Conservation (phyloP, 2,113 vertebrate genomes). For the Phodopus roborovskii region DNA sequence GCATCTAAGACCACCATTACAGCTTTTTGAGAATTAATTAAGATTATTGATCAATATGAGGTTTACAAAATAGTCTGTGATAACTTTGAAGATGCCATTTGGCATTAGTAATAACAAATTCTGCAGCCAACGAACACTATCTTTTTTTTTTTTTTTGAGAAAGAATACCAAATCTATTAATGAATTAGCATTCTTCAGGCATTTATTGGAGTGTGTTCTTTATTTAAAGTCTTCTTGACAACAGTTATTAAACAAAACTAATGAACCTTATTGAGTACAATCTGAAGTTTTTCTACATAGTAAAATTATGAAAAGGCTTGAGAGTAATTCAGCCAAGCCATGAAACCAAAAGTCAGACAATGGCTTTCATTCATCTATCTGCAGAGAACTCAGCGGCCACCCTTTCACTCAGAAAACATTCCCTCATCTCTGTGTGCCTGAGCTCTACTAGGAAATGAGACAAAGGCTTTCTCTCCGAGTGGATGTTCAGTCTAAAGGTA, state of each 20-base stretch:
- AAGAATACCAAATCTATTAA: not conserved
- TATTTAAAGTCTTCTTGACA: conserved; percentile 33
- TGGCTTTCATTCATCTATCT: not conserved
- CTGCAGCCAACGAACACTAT: not conserved
- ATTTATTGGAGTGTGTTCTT: not conserved
- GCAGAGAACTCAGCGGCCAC: not conserved
- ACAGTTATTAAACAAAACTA: conserved; percentile 46
- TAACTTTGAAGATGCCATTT: conserved; percentile 1
- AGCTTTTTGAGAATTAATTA: conserved; percentile 2
- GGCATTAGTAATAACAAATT: conserved; percentile 23
- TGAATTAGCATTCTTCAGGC: not conserved
- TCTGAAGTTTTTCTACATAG: not conserved
- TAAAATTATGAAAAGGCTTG: conserved; percentile 40
- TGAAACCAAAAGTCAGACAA: not conserved
- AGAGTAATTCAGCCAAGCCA: conserved; percentile 14
- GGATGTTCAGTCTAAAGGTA: not conserved
- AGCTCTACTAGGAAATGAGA: not conserved
- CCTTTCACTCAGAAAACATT: not conserved
- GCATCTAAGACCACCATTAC: not conserved
- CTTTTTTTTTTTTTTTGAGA: conserved; percentile 23
- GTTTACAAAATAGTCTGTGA: not conserved
- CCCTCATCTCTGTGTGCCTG: not conserved
- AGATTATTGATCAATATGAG: not conserved
- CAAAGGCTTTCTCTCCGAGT: not conserved
- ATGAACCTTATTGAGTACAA: not conserved